A percentile compares a stretch with the other conserved stretches of the same genome.
Conservation (phyloP, 1,140 invertebrate species). For the Ostrea denselamellosa region DNA sequence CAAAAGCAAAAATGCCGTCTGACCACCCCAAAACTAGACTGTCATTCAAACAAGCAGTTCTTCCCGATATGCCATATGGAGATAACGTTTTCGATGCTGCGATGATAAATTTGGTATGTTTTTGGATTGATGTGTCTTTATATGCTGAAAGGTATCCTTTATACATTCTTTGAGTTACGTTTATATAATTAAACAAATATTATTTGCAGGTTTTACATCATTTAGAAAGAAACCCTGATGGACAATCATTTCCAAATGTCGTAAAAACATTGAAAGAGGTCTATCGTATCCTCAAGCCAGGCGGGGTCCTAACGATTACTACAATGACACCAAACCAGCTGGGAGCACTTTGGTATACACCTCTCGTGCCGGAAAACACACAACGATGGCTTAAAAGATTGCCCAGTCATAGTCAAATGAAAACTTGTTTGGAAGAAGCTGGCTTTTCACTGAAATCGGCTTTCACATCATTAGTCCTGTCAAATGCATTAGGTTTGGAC, state of each 20-base stretch:
- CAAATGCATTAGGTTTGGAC: not conserved
- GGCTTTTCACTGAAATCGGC: not conserved
- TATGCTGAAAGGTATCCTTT: not conserved
- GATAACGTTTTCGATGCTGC: conserved; percentile 9
- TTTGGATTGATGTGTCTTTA: not conserved
- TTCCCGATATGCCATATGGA: not conserved
- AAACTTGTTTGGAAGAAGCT: not conserved
- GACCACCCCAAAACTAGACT: not conserved
- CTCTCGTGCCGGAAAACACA: not conserved
- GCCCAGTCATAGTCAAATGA: not conserved
- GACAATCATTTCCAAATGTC: not conserved
- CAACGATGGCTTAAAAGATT: not conserved
- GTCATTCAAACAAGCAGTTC: conserved; percentile 14
- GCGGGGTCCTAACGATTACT: not conserved
- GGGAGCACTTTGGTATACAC: not conserved
- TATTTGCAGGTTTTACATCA: conserved; percentile 32
- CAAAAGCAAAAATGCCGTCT: conserved; percentile 33
- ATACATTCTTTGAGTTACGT: too few species aligned
- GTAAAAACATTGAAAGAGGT: conserved; percentile 5
- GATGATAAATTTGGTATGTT: conserved; percentile 41
- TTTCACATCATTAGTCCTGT: not conserved
- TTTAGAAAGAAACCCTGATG: too few species aligned
- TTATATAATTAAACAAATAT: too few species aligned
- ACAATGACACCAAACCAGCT: not conserved
- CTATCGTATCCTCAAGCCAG: not conserved